Evolutionary conservation across 2,113 vertebrate genomes (phyloP).

Genomic region (Mormyrus iriodes): DNA sequence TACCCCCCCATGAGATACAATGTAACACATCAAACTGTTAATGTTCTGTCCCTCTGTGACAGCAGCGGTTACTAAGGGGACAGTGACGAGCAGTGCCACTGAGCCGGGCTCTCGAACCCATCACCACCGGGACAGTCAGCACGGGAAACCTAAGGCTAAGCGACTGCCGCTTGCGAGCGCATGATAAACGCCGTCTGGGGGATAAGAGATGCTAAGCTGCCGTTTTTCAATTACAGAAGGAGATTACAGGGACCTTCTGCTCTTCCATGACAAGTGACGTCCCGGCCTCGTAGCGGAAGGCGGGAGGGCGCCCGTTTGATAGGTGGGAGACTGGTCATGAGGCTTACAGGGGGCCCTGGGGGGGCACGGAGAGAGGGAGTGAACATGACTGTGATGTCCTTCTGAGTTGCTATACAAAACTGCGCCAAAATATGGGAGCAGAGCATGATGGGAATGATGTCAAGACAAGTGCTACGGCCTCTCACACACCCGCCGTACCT

Average conservation of each 20-base stretch:
- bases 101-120: neutral
- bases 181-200: neutral
- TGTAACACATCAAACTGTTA: no score
- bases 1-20: no score
- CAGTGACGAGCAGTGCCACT: neutral
- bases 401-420: neutral
- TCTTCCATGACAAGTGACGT: neutral
- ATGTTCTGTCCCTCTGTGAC: no score
- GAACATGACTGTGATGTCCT: neutral
- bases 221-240: conserved; percentile 17
- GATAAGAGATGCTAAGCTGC: neutral
- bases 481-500: neutral
- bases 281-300: neutral
- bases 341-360: neutral
- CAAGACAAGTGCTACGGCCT: neutral
- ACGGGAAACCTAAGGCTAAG: neutral
- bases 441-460: neutral
- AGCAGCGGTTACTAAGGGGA: neutral
- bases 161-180: neutral
- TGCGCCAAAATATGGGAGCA: neutral
- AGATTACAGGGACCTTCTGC: conserved; percentile 6
- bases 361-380: neutral
- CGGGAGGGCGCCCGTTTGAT: neutral
- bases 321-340: neutral
- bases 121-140: neutral